phyloP scores from a whole-genome alignment of 2,113 vertebrate genomes.

The Sphaerodactylus townsendi region DNA sequence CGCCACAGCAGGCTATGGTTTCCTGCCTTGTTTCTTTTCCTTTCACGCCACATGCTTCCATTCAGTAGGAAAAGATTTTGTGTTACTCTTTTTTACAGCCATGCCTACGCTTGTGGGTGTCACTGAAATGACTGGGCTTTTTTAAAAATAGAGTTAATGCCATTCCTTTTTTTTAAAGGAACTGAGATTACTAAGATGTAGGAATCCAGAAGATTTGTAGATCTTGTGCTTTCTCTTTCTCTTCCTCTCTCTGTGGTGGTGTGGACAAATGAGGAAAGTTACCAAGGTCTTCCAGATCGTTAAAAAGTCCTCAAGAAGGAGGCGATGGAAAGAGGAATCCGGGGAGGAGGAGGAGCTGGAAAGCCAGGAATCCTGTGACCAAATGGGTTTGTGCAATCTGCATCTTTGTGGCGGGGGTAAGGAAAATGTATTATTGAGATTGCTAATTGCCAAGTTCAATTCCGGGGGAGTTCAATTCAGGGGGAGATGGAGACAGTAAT shows the following conservation, averaged over 20 bases:
- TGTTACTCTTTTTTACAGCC: conserved; percentile 28
- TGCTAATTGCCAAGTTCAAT: background rate
- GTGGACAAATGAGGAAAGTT: conserved; percentile 72
- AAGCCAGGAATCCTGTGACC: conserved; percentile 71
- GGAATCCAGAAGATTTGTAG: rapidly evolving
- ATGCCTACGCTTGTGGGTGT: background rate
- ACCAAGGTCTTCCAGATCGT: conserved; percentile 74
- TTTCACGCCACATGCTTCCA: conserved; percentile 26
- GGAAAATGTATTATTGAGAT: conserved; percentile 38
- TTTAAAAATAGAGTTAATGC: background rate
- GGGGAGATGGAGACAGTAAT: background rate
- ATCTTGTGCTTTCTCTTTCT: background rate
- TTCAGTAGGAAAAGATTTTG: conserved; percentile 48
- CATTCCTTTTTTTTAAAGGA: conserved; percentile 26
- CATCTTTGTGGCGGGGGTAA: conserved; percentile 78
- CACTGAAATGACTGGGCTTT: conserved; percentile 46
- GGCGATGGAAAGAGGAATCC: conserved; percentile 70
- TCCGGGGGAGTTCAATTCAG: background rate
- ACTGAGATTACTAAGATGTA: conserved; percentile 33
- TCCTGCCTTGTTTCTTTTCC: conserved; percentile 37
- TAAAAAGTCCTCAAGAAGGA: conserved; percentile 76
- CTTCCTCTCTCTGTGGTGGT: background rate
- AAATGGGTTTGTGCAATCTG: conserved; percentile 70
- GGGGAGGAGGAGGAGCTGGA: conserved; percentile 70
- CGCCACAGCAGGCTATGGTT: conserved; percentile 55